Evolutionary conservation across 2,113 vertebrate genomes (phyloP), one percentile per base, ranked within the genome.

Genomic region (Labrus mixtus): DNA sequence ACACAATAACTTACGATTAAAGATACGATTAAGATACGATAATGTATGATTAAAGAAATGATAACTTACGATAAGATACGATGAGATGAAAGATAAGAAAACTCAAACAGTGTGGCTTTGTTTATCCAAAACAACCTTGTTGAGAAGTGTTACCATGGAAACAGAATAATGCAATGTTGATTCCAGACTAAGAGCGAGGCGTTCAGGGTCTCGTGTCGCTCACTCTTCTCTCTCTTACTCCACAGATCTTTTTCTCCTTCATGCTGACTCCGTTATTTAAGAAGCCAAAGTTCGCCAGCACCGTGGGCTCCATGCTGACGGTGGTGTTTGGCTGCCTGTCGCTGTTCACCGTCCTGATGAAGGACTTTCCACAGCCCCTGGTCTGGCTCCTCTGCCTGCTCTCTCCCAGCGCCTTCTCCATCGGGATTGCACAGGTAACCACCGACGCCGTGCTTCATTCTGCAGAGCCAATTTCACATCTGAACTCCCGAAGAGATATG

Each of bases 221-320:
- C 19, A 1, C 23, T 59, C 8, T 8, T 25, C 54, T n/a, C 15
- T 57, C 41, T 57, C n/a, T 51, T n/a, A 0, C 1, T 1, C 65
- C 81, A 1, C 83, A 99, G 97, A 95, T 99, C 69, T 97, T 97
- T 82, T 99, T 99, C 93, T 97, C 98, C 23, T 96, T 99, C 88
- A 96, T 98, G 97, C 86, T 99, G 92, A 99, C 97, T 0, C 97
- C 98, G 12, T 89, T 99, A 10, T 99, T 99, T 75, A 98, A 96
- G 90, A 99, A 98, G 89, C 97, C 97, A 0, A 99, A 98, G 85
- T 96, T 98, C 3, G 97, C 98, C 75, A 97, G 97, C 76, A 96
- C 96, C 0, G 95, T 98, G 91, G 97, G 97, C 81, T 98, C 97
- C 86, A 92, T 98, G 94, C 90, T 96, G 1, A 98, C 97, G 0